A percentile compares a stretch with the other conserved stretches of the same genome.
Evolutionary conservation across 2,797 vertebrate species (phyloP).

Genomic region (Cyprinella venusta): DNA sequence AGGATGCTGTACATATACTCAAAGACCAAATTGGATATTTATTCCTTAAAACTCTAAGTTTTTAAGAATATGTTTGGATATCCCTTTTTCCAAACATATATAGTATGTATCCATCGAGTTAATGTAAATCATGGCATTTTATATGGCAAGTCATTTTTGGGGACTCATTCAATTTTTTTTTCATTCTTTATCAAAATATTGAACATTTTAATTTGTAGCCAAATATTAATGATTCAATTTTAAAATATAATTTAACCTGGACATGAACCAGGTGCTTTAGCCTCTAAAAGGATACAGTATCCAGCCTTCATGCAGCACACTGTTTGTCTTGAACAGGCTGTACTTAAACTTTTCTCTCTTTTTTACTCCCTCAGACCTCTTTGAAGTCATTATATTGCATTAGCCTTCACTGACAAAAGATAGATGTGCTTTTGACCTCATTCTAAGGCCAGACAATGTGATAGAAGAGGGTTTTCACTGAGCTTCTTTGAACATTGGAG

Average conservation of each 20-base stretch:
- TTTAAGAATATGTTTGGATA: too few relatives aligned
- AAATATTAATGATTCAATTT: not conserved
- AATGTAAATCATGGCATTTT: not conserved
- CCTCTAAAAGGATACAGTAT: not conserved
- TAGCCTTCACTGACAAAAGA: slow-evolving; percentile 42
- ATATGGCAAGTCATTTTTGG: too few relatives aligned
- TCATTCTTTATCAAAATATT: too few relatives aligned
- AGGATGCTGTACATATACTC: too few relatives aligned
- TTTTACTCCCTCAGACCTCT: slow-evolving; percentile 10
- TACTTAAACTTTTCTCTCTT: slow-evolving; percentile 11
- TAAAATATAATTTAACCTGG: not conserved
- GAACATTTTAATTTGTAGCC: not conserved
- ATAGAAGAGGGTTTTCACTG: slow-evolving; percentile 26
- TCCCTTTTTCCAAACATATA: too few relatives aligned
- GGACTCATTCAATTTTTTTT: too few relatives aligned
- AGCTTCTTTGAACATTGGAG: slow-evolving; percentile 1
- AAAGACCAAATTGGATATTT: too few relatives aligned
- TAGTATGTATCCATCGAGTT: too few relatives aligned
- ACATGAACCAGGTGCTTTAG: not conserved
- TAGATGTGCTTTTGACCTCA: slow-evolving; percentile 40
- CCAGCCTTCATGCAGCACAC: not conserved
- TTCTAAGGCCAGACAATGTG: slow-evolving; percentile 22
- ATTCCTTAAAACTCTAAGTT: too few relatives aligned
- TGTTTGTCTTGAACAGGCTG: slow-evolving; percentile 10
- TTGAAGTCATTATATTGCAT: slow-evolving; percentile 41